Evolutionary conservation across 2,888 invertebrate species (phyloP).

Genomic region (Troglohyphantes excavatus): DNA sequence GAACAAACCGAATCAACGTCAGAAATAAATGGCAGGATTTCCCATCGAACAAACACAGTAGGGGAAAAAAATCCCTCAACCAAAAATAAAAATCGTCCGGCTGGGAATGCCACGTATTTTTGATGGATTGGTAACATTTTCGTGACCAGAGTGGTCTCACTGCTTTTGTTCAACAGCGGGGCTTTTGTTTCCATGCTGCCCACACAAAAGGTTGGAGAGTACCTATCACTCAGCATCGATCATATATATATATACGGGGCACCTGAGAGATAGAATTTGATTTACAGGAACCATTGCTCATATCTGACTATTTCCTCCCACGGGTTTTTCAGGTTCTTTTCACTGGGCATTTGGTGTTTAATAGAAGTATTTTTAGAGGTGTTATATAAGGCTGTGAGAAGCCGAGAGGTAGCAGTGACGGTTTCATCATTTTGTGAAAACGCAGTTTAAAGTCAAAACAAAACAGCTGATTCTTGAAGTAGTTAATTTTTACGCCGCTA

Average conservation of each 20-base stretch:
- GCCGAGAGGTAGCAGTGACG: no score
- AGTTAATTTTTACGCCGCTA: no score
- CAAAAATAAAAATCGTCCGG: background rate
- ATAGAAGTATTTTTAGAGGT: no score
- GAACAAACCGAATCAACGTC: background rate
- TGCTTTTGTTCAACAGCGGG: constrained; percentile 36
- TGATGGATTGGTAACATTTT: constrained; percentile 61
- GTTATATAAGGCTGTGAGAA: no score
- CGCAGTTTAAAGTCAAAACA: no score
- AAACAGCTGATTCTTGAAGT: no score
- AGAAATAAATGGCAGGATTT: background rate
- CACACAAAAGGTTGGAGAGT: constrained; percentile 9
- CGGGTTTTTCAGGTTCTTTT: no score
- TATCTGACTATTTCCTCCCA: background rate
- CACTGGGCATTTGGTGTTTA: no score
- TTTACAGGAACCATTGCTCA: constrained; percentile 8
- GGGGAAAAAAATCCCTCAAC: background rate
- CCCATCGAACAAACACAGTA: background rate
- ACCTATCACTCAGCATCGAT: constrained; percentile 27
- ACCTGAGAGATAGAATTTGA: constrained; percentile 30
- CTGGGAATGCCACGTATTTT: constrained; percentile 9
- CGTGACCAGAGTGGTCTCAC: constrained; percentile 50
- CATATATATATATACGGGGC: background rate
- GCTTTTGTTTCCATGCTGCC: constrained; percentile 44
- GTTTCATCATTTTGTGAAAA: no score